A percentile compares a stretch with the other conserved stretches of the same genome.
phyloP scores from a whole-genome alignment of 2,888 invertebrate species.

The Diloba caeruleocephala region DNA sequence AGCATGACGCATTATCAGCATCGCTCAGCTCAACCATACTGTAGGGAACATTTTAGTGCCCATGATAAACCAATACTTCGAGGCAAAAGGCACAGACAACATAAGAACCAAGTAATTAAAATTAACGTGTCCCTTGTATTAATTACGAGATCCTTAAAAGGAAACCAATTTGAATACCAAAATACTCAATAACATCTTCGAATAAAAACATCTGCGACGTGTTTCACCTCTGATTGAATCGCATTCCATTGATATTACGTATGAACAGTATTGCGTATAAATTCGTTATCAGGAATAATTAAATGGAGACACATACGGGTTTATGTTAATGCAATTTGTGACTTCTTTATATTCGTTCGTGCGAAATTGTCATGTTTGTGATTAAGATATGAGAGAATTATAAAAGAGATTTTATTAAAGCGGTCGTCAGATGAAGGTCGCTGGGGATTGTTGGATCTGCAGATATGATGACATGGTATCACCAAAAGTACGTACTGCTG shows the following conservation, averaged over 20 bases:
- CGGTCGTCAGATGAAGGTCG: too few species aligned
- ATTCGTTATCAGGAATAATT: slow-evolving; percentile 47
- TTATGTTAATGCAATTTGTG: slow-evolving; percentile 50
- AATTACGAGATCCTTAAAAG: too few species aligned
- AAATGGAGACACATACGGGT: slow-evolving; percentile 14
- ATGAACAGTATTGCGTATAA: slow-evolving; percentile 39
- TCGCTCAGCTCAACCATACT: too few species aligned
- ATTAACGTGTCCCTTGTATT: too few species aligned
- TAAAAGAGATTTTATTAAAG: slow-evolving; percentile 15
- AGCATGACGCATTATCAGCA: too few species aligned
- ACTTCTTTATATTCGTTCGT: slow-evolving; percentile 34
- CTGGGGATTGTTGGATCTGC: too few species aligned
- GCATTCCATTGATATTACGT: slow-evolving; percentile 23
- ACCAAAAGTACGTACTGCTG: too few species aligned
- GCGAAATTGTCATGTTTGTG: slow-evolving; percentile 24
- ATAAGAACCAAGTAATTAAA: background rate
- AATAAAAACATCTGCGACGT: slow-evolving; percentile 5
- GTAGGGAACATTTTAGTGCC: too few species aligned
- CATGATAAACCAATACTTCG: too few species aligned
- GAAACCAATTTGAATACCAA: slow-evolving; percentile 7
- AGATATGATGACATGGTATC: too few species aligned
- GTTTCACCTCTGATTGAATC: slow-evolving; percentile 38
- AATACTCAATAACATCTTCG: slow-evolving; percentile 12
- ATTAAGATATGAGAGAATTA: slow-evolving; percentile 11
- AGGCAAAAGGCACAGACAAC: too few species aligned